Base-by-base conservation (phyloP, 2,888 invertebrate species). In the Conistra vaccinii region DNA sequence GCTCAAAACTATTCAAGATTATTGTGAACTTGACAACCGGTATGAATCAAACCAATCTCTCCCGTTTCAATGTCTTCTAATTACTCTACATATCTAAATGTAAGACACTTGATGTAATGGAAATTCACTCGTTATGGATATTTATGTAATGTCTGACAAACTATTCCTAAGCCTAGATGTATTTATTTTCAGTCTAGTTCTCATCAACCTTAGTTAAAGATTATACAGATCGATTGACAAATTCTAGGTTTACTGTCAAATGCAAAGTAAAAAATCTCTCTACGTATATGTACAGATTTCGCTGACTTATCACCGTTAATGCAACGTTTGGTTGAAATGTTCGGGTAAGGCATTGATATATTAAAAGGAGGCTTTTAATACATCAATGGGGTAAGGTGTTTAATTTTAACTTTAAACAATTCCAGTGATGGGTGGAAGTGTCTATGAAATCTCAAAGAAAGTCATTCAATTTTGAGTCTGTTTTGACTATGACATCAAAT, bases 61-160 rank as follows among this genome's bases (percentile, higher is more conserved):
- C 90, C 87, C 89, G 86, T 90, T 89, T 89, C 87, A 88, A 87
- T 81, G 51, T 86, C 79, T 81, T 81, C 67, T 87, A 73, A 73
- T 81, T 91, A 86, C 76, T 92, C 90, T 90, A 93, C 92, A 93
- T 93, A 94, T 93, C 92, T 94, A 91, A 91, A 88, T 89, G 72
- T 93, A 90, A 90, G 89, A 74, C 86, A 87, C 85, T 86, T 86
- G 85, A 87, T 83, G 80, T 86, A 87, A 81, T 83, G 69, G 73
- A 87, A 79, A 75, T 71, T 84, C 74, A 74, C 69, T 81, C 70
- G 70, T 80, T 78, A 78, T 62, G 86, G 86, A 84, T 84, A 80
- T 78, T 69, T 66, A 80, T 79, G 75, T 85, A 87, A 83, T 70
- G 45, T 73, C 68, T 77, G 70, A 84, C 70, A 75, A 80, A 78